Evolutionary conservation across 2,888 invertebrate genomes (phyloP).

Genomic region (Orgyia antiqua): DNA sequence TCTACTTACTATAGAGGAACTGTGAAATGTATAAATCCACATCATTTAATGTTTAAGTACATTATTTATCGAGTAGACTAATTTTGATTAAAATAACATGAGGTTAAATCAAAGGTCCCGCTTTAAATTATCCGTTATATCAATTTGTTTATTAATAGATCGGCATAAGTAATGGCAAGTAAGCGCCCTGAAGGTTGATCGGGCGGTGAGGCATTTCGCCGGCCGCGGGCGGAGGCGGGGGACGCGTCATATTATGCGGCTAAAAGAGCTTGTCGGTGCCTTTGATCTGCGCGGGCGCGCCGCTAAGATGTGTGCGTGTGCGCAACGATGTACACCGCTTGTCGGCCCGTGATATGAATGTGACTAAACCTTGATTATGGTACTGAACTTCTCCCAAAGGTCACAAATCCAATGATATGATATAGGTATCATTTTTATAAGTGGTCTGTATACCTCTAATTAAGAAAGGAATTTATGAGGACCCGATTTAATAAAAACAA

Average conservation of each 20-base stretch:
- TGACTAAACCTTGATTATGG: constrained; percentile 77
- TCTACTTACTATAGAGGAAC: too few species aligned
- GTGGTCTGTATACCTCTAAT: constrained; percentile 38
- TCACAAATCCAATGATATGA: constrained; percentile 55
- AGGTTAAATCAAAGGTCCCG: constrained; percentile 43
- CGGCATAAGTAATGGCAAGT: constrained; percentile 74
- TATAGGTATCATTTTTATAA: constrained; percentile 43
- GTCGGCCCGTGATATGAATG: constrained; percentile 74
- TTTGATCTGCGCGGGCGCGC: constrained; percentile 66
- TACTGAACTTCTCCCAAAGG: constrained; percentile 70
- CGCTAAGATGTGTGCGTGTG: constrained; percentile 45
- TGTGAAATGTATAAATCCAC: too few species aligned
- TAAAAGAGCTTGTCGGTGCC: constrained; percentile 78
- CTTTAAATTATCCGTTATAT: constrained; percentile 59
- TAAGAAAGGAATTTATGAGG: constrained; percentile 31
- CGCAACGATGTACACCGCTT: constrained; percentile 63
- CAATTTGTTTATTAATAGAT: constrained; percentile 76
- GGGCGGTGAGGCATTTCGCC: constrained; percentile 55
- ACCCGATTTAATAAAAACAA: constrained; percentile 5
- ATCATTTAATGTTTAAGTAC: constrained; percentile 5
- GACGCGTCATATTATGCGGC: constrained; percentile 77
- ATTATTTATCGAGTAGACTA: constrained; percentile 21
- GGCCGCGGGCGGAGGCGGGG: constrained; percentile 52
- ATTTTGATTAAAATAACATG: constrained; percentile 30
- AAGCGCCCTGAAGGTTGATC: constrained; percentile 49